phyloP scores from a whole-genome alignment of 1,140 invertebrate genomes.

The Drosophila eugracilis region DNA sequence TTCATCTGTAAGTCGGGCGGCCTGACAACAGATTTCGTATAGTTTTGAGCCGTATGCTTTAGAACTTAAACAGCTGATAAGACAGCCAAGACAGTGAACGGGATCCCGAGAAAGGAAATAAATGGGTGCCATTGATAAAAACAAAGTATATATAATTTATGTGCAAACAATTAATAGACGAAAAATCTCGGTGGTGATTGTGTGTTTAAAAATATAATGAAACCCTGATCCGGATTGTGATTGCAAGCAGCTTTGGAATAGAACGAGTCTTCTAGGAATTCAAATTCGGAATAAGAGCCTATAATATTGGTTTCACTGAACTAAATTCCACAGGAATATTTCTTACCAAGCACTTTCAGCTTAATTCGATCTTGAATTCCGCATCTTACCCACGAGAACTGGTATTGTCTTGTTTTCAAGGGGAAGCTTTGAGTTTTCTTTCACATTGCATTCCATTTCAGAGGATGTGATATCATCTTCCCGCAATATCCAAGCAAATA shows the following conservation, averaged over 20 bases:
- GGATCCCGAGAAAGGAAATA: constrained; percentile 17
- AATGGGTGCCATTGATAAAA: constrained; percentile 52
- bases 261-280: constrained; percentile 33
- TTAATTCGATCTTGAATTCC: background rate
- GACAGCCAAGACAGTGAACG: constrained; percentile 12
- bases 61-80: constrained; percentile 56
- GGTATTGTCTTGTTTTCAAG: constrained; percentile 49
- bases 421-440: background rate
- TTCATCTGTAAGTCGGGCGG: constrained; percentile 40
- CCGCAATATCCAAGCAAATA: constrained; percentile 44
- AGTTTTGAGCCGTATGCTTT: constrained; percentile 31
- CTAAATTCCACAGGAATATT: constrained; percentile 8
- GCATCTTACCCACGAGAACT: constrained; percentile 39
- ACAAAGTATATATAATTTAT: constrained; percentile 18
- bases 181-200: background rate
- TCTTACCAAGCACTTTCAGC: constrained; percentile 16
- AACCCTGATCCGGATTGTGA: constrained; percentile 14
- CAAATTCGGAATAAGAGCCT: background rate
- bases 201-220: constrained; percentile 11
- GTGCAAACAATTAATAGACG: constrained; percentile 35
- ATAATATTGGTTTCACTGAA: background rate
- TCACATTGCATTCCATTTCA: background rate
- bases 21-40: constrained; percentile 61
- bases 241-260: constrained; percentile 29
- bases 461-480: constrained; percentile 65